phyloP scores from a whole-genome alignment of 2,888 invertebrate species.

The Zygogramma bicolorata region DNA sequence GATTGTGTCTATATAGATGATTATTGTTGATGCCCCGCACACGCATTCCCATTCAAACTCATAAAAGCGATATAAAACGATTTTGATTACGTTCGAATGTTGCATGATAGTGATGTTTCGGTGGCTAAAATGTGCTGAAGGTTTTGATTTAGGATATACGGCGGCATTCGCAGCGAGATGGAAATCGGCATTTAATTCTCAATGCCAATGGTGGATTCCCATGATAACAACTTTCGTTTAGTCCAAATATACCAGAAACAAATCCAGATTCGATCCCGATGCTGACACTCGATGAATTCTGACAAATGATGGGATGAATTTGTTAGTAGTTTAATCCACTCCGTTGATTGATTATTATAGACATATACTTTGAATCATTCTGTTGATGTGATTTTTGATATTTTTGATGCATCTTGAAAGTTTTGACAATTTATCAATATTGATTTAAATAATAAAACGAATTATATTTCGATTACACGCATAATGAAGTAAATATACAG shows the following conservation, averaged over 20 bases:
- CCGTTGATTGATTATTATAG: too few species aligned
- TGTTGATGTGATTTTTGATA: too few species aligned
- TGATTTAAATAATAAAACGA: too few species aligned
- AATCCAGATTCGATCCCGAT: too few species aligned
- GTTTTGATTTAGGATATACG: background rate
- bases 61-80: constrained; percentile 17
- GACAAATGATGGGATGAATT: too few species aligned
- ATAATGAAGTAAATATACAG: too few species aligned
- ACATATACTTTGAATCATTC: too few species aligned
- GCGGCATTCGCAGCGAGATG: background rate
- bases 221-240: background rate
- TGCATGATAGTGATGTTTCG: constrained; percentile 10
- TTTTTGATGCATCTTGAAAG: too few species aligned
- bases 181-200: background rate
- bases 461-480: too few species aligned
- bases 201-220: background rate
- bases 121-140: background rate
- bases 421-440: too few species aligned
- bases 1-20: constrained; percentile 1
- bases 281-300: too few species aligned
- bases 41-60: constrained; percentile 11
- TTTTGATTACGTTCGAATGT: background rate
- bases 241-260: background rate
- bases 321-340: too few species aligned
- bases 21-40: constrained; percentile 3